Evolutionary conservation across 2,888 invertebrate species (phyloP).

Genomic region (Drosophila lutescens): DNA sequence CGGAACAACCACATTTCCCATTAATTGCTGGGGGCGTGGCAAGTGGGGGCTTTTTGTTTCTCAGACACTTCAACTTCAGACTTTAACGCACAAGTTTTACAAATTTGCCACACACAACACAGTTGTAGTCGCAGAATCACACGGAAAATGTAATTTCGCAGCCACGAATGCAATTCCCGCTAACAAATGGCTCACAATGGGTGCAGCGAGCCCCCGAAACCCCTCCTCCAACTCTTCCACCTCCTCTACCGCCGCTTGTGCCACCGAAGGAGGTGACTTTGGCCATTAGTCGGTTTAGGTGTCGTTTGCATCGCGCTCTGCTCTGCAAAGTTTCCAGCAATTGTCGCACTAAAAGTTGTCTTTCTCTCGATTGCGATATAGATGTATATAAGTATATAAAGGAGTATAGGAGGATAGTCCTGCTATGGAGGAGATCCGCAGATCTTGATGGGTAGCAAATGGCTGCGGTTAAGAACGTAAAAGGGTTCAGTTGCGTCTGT

Average conservation of each 20-base stretch:
- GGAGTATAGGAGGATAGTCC: neutral
- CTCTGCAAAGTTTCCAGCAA: slow-evolving; percentile 24
- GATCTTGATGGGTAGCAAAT: slow-evolving; percentile 7
- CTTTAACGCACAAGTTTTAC: slow-evolving; percentile 21
- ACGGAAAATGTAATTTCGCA: slow-evolving; percentile 56
- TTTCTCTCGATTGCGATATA: slow-evolving; percentile 7
- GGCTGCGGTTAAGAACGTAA: neutral
- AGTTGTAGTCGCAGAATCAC: slow-evolving; percentile 17
- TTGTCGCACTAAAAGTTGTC: slow-evolving; percentile 36
- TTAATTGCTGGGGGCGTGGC: slow-evolving; percentile 56
- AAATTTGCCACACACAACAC: slow-evolving; percentile 25
- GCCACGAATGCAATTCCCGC: slow-evolving; percentile 62
- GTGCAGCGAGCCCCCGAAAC: slow-evolving; percentile 5
- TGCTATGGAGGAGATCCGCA: no score
- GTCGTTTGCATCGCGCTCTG: slow-evolving; percentile 11
- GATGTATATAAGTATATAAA: neutral
- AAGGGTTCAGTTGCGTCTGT: neutral
- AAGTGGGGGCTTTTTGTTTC: neutral
- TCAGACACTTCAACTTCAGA: slow-evolving; percentile 20
- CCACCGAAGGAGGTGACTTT: slow-evolving; percentile 34
- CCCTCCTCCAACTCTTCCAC: neutral
- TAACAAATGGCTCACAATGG: slow-evolving; percentile 49
- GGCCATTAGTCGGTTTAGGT: slow-evolving; percentile 47
- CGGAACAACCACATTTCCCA: slow-evolving; percentile 34
- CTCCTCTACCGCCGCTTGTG: no score